These are phyloP conservation scores for Pomatorhinus ruficollis DNA, from an alignment of 2,113 vertebrate genomes.

Conservation along the genomic window DNA sequence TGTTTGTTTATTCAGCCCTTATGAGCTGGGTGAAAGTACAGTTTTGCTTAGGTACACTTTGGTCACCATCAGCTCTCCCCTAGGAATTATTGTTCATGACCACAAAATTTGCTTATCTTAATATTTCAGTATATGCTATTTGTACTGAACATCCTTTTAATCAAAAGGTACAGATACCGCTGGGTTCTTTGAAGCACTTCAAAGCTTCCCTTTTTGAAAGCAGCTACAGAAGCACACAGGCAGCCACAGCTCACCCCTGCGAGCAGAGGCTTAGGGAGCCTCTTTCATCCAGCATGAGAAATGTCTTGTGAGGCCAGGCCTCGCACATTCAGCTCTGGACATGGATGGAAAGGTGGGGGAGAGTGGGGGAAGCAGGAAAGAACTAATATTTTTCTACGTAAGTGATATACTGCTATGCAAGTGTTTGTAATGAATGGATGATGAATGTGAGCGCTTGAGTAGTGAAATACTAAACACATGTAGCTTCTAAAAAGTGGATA, in stretches of 20 bases:
- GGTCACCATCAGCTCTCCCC: slow-evolving; percentile 24
- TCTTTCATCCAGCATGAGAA: not conserved
- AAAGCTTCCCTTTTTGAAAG: slow-evolving; percentile 36
- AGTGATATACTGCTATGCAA: not conserved
- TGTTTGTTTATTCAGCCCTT: slow-evolving; percentile 56
- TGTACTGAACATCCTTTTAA: slow-evolving; percentile 58
- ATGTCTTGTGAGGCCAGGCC: fast-evolving
- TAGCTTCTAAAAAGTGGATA: not conserved
- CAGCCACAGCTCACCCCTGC: not conserved
- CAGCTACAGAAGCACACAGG: not conserved
- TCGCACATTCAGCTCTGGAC: fast-evolving
- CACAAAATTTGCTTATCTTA: slow-evolving; percentile 55
- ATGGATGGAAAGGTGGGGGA: not conserved
- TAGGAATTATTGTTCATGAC: slow-evolving; percentile 43
- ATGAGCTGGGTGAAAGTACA: not conserved
- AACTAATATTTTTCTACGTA: not conserved
- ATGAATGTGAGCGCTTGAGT: not conserved
- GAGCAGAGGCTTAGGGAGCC: not conserved
- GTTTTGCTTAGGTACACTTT: slow-evolving; percentile 30
- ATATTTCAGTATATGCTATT: slow-evolving; percentile 62
- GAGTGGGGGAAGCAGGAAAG: not conserved
- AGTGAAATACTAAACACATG: not conserved
- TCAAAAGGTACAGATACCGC: slow-evolving; percentile 53
- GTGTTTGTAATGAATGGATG: not conserved
- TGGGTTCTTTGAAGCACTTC: slow-evolving; percentile 61